Conservation (phyloP, 2,797 vertebrate genomes). For the Apogon talboti region DNA sequence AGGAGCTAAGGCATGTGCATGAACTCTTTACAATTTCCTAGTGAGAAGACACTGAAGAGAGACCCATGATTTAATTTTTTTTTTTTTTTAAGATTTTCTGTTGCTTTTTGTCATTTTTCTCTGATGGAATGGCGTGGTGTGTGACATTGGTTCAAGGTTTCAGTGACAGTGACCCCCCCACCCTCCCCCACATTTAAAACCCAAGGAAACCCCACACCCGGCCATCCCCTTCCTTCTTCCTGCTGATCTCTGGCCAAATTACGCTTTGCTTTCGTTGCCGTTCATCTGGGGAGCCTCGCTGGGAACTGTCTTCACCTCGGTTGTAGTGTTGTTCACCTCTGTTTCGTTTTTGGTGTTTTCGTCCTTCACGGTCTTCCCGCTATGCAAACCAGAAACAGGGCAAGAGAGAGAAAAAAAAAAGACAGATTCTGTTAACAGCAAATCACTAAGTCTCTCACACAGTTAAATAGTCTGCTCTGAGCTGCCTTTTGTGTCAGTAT, state of each 20-base stretch:
- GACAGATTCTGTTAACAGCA: conserved; percentile 52
- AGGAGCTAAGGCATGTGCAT: conserved; percentile 84
- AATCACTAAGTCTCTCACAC: conserved; percentile 43
- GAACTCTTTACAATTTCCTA: conserved; percentile 81
- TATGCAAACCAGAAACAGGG: conserved; percentile 17
- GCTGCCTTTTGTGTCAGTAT: conserved; percentile 66
- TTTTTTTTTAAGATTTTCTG: conserved; percentile 23
- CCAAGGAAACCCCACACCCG: conserved; percentile 27
- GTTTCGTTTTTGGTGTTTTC: conserved; percentile 85
- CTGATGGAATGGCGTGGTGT: conserved; percentile 49
- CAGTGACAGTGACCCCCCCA: conserved; percentile 77
- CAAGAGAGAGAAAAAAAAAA: conserved; percentile 16
- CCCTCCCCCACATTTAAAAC: conserved; percentile 48
- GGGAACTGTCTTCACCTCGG: conserved; percentile 95
- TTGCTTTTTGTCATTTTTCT: conserved; percentile 49
- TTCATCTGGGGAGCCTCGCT: conserved; percentile 95
- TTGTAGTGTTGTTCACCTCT: conserved; percentile 87
- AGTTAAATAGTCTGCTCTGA: conserved; percentile 59
- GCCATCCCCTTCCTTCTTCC: conserved; percentile 31
- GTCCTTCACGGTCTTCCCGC: conserved; percentile 89
- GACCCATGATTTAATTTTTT: conserved; percentile 72
- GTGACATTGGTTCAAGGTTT: conserved; percentile 80
- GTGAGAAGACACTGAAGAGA: conserved; percentile 87
- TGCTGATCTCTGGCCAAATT: conserved; percentile 64
- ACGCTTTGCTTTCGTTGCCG: conserved; percentile 97